Conservation (phyloP, 2,888 invertebrate genomes). For the Lasioglossum oenotherae region DNA sequence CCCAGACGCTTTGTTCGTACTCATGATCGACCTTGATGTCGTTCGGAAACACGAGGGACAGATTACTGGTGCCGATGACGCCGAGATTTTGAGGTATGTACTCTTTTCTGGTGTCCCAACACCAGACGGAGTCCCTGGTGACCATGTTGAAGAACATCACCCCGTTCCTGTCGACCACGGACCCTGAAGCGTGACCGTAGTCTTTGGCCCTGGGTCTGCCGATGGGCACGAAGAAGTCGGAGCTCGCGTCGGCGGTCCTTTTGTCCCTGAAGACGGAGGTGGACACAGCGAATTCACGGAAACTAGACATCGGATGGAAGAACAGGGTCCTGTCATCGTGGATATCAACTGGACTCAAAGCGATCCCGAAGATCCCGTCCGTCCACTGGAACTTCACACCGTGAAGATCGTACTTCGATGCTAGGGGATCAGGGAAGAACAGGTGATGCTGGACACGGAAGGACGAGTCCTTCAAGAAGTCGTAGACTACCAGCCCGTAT, state of each 20-base stretch:
- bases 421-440: constrained; percentile 90
- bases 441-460: constrained; percentile 90
- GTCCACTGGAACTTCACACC: constrained; percentile 93
- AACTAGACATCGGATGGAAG: constrained; percentile 93
- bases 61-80: constrained; percentile 87
- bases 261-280: constrained; percentile 89
- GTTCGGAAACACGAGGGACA: constrained; percentile 91
- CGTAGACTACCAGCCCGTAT: constrained; percentile 88
- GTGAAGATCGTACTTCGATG: constrained; percentile 89
- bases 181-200: constrained; percentile 90
- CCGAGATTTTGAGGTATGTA: constrained; percentile 88
- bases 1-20: constrained; percentile 89
- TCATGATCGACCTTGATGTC: constrained; percentile 92
- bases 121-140: constrained; percentile 90
- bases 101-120: constrained; percentile 91
- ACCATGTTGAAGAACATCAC: constrained; percentile 93
- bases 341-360: constrained; percentile 87
- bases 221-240: constrained; percentile 80
- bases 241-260: constrained; percentile 77
- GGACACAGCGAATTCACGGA: constrained; percentile 90
- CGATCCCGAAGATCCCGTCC: constrained; percentile 92
- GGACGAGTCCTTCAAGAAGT: constrained; percentile 86
- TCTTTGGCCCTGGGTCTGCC: constrained; percentile 82
- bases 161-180: constrained; percentile 89
- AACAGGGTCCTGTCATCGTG: constrained; percentile 88